Evolutionary conservation across 2,797 vertebrate genomes (phyloP).

Genomic region (Trachops cirrhosus): DNA sequence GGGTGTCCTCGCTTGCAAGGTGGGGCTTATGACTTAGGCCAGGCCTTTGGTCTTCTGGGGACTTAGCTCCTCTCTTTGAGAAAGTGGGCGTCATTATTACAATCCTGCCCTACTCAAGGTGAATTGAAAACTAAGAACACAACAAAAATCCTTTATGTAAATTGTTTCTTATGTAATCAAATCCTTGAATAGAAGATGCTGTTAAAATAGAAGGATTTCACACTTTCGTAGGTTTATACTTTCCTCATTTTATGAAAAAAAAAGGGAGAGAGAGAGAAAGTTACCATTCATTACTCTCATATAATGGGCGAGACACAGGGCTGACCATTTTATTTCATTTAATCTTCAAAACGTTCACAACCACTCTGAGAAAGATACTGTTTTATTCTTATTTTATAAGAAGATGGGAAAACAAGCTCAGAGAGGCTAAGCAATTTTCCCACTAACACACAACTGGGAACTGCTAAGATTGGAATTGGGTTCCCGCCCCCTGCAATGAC

Average conservation of each 20-base stretch:
- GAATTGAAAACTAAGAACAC: background rate
- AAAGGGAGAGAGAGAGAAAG: background rate
- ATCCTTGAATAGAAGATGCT: background rate
- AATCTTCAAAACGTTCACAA: background rate
- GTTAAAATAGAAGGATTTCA: background rate
- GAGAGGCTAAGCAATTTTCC: background rate
- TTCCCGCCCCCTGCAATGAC: background rate
- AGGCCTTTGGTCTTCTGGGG: background rate
- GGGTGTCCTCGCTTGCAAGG: background rate
- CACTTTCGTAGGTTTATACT: background rate
- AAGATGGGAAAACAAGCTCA: background rate
- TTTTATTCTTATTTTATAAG: slow-evolving; percentile 18
- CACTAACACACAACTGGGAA: background rate
- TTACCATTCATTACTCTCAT: background rate
- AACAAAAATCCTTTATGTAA: background rate
- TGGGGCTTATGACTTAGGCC: background rate
- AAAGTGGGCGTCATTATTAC: background rate
- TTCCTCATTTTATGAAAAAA: background rate
- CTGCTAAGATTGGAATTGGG: background rate
- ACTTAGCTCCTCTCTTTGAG: background rate
- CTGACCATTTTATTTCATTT: slow-evolving; percentile 1
- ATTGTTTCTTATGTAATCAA: background rate
- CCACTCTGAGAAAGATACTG: background rate
- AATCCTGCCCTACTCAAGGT: background rate
- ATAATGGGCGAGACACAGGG: background rate